Base-by-base conservation (phyloP, 2,888 invertebrate genomes). In the Melinaea menophilus region DNA sequence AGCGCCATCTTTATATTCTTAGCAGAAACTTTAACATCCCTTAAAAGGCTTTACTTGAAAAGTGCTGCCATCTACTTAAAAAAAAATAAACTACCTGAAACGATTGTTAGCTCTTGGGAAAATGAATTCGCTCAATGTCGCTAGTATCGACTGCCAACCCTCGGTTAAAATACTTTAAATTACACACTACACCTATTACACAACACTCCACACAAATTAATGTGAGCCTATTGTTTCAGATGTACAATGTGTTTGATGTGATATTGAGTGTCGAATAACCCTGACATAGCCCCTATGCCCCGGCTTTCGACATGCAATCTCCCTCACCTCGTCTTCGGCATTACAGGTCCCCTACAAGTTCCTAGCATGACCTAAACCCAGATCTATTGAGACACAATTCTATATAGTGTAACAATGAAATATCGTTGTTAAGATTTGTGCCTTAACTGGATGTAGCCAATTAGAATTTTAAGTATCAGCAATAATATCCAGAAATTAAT, bases 301-400 rank as follows among this genome's bases (percentile, higher is more conserved):
- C 91, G 93, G 93, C 93, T 93, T 93, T 90, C 93, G 92, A 92
- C 92, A 94, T 94, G 94, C 93, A 93, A 90, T 91, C 92, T 84
- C 92, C 92, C 78, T 92, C 92, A 86, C 94, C 94, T 87, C 92
- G 94, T 89, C 94, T 95, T 90, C 94, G 95, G 86, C 95, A 95
- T 89, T 95, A 95, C 94, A 95, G 95, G 94, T 95, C 94, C 89
- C 86, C 76, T 66, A 72, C 71, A 70, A 63, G 54, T 71, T 77
- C 84, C 86, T 73, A 78, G 88, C 88, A 88, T 85, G 87, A 4
- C 5, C 34, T 58, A 11, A 12, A 46, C 9, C 46, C 57, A 56
- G 13, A 41, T 46, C 13, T 5, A 9, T 57, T 57, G 41, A 5
- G 57, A 11, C 41, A 33, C 57, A 11, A 45, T 31, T 45, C 45